Percentiles rank a stretch among this genome's conserved stretches.
Conservation (phyloP, 2,113 vertebrate species). For the human region DNA sequence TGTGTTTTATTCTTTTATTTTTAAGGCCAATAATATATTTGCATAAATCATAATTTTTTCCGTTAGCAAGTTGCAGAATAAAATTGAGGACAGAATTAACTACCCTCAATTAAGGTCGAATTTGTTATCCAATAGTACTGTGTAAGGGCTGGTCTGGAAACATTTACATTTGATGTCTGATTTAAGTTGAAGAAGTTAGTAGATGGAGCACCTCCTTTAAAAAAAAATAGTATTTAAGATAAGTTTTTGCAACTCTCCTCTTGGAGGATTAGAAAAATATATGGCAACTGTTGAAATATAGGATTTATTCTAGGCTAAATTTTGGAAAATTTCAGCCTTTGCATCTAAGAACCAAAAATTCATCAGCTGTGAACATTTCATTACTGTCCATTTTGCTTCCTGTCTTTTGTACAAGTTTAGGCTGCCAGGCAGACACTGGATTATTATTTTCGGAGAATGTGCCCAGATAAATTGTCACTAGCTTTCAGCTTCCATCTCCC, state of each 20-base stretch:
- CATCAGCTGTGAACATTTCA: background rate
- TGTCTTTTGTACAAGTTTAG: background rate
- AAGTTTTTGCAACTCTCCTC: background rate
- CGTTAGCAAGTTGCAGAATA: background rate
- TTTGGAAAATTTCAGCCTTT: background rate
- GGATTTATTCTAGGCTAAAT: background rate
- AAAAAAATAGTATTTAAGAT: background rate
- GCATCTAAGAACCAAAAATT: background rate
- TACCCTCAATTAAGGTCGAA: background rate
- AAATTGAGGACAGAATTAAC: background rate
- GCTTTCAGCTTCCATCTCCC: background rate
- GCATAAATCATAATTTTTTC: background rate
- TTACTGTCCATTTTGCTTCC: background rate
- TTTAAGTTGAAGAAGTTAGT: background rate
- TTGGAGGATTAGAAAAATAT: background rate
- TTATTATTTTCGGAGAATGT: background rate
- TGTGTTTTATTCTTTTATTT: conserved; percentile 57
- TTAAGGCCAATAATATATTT: conserved; percentile 47
- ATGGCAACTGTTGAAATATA: background rate
- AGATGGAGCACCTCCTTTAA: background rate
- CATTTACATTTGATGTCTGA: background rate
- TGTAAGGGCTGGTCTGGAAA: background rate
- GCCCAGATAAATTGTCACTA: background rate
- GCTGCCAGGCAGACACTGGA: background rate
- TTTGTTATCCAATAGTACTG: background rate